Evolutionary conservation across 2,888 invertebrate genomes (phyloP), one percentile per base, ranked within the genome.

Genomic region (Laothoe populi): DNA sequence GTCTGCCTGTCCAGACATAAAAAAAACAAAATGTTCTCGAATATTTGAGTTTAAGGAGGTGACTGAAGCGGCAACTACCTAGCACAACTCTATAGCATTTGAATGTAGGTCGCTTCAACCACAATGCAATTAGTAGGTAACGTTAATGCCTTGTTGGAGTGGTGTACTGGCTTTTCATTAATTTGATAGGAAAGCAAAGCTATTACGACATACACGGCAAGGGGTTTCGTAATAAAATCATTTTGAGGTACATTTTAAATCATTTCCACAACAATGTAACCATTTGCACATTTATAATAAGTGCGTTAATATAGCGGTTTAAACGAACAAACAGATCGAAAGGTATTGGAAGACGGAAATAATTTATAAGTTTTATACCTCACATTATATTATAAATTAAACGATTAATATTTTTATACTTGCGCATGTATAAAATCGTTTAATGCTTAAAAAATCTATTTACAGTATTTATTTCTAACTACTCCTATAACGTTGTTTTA

Each of bases 351-450:
- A 90, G 90, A 90, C 89, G 61, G 83, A 85, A 82, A 73, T 81
- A 87, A 86, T 75, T 61, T 73, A 70, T 69, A 82, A 81, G 70
- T 26, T 53, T 53, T 61, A 61, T 49, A 49, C 31, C 13, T 21
- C 24, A 16, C 71, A 65, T 74, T 72, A 71, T 67, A 76, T 31
- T 42, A 61, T 49, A 42, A 61, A 48, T 16, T 60, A 60, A 60
- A 49, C 49, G 26, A 53, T 61, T 31, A 53, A 53, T 70, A 73
- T 76, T 71, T 73, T 69, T 63, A 72, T 74, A 80, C 78, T 73
- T 82, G 80, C 79, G 35, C 79, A 80, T 80, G 84, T 90, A 90
- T 86, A 88, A 90, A 89, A 90, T 78, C 73, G 78, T 82, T 81
- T 75, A 77, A 69, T 46, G 69, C 64, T 79, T 81, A 80, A 80